Conservation (phyloP, 2,113 vertebrate species). For the Anthoscopus minutus region DNA sequence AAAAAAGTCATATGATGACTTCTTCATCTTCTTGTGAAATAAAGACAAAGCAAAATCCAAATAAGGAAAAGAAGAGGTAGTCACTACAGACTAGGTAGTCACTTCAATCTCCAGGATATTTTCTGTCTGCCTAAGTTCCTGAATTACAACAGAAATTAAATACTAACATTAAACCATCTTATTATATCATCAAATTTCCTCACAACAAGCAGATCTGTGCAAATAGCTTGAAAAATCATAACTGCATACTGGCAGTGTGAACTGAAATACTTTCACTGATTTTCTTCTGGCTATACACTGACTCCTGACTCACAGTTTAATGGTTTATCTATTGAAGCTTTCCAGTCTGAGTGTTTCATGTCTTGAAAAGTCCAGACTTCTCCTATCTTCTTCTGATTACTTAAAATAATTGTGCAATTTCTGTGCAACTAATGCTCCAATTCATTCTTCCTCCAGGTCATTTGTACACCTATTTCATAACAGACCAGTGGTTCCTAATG, state of each 20-base stretch:
- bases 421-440: not conserved
- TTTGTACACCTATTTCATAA: not conserved
- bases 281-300: not conserved
- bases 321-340: not conserved
- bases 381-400: not conserved
- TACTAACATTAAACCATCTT: not conserved
- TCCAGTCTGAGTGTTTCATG: not conserved
- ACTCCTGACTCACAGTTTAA: not conserved
- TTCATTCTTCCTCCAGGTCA: not conserved
- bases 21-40: not conserved
- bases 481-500: not conserved
- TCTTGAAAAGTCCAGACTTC: not conserved
- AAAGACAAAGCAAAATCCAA: not conserved
- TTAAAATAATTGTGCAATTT: not conserved
- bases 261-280: not conserved
- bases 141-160: not conserved
- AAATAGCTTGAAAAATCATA: not conserved
- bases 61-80: not conserved
- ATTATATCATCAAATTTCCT: not conserved
- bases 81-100: not conserved
- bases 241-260: not conserved
- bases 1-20: not conserved
- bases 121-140: not conserved
- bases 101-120: not conserved
- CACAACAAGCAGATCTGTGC: not conserved